Base-by-base conservation (phyloP, 2,888 invertebrate genomes). In the Meloe dianella region DNA sequence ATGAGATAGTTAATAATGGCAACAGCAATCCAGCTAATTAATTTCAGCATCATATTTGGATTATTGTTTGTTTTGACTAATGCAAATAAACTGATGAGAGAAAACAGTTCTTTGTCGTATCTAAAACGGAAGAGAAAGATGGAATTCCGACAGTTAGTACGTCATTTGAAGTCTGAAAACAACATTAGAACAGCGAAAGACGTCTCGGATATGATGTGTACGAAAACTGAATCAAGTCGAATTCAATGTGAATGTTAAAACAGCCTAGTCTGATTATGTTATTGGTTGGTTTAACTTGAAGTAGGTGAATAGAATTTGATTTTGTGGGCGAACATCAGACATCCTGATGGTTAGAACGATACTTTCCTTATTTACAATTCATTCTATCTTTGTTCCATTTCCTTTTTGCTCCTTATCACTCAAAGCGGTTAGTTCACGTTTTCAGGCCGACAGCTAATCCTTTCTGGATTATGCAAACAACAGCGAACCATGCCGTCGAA, bases 381-480 rank as follows among this genome's bases (percentile, higher is more conserved):
- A 51, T 51, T 41, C 51, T 6, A 22, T 51, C 51, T 51, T 24
- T 22, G 12, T 51, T 51, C 8, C 22, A 51, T 12, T 24, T 51
- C 35, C 35, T 17, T 63, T 29, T 64, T 58, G 57, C 61, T 63
- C 72, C 73, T 74, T 76, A 76, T 74, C 75, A 68, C 71, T 67
- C 70, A 73, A 73, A 73, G 71, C 74, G 74, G 71, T 74, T 75
- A 73, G 72, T 74, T 41, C n/a, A n/a, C 71, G 72, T 74, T 71
- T 73, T 71, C 71, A 70, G 74, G 74, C 72, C 69, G 71, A 64
- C 68, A 71, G 70, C 70, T 76, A 75, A 77, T 75, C 75, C 75
- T 71, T 68, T 67, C 69, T 65, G 72, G 77, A 78, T 78, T 78
- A 77, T 77, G 77, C 76, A 78, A 78, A 77, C 75, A 71, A 66